Percentiles rank a stretch among this genome's conserved stretches.
These are phyloP conservation scores for Heliconius melpomene DNA, from an alignment of 1,140 invertebrate species.

Conservation along the genomic window DNA sequence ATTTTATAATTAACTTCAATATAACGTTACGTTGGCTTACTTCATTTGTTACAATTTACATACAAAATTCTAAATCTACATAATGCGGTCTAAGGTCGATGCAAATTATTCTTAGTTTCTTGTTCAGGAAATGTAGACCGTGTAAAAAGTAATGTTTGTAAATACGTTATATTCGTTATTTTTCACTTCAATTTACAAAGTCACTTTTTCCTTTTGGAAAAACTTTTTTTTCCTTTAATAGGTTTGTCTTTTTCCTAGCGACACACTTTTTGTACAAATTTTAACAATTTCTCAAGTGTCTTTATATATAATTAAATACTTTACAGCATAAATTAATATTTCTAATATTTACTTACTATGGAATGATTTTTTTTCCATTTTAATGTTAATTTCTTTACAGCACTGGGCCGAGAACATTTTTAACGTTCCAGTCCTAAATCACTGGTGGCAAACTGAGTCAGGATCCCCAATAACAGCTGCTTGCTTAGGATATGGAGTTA, in stretches of 20 bases:
- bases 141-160: no score
- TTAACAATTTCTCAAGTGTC: no score
- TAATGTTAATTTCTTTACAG: constrained; percentile 60
- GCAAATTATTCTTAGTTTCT: background rate
- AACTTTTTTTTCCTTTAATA: no score
- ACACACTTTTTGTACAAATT: no score
- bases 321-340: no score
- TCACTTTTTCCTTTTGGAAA: no score
- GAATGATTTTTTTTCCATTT: background rate
- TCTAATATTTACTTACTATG: no score
- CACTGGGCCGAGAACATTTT: constrained; percentile 91
- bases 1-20: background rate
- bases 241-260: no score
- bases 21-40: background rate
- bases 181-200: no score
- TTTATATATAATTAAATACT: no score
- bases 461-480: constrained; percentile 93
- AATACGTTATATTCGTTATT: no score
- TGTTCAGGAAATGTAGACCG: background rate
- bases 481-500: constrained; percentile 89
- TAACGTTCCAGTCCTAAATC: constrained; percentile 92
- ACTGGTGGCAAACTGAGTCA: constrained; percentile 99
- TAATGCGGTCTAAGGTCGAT: background rate
- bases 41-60: background rate
- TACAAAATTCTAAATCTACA: background rate